A percentile compares a stretch with the other conserved stretches of the same genome.
phyloP scores from a whole-genome alignment of 2,888 invertebrate species.

The Cephus pulcher region DNA sequence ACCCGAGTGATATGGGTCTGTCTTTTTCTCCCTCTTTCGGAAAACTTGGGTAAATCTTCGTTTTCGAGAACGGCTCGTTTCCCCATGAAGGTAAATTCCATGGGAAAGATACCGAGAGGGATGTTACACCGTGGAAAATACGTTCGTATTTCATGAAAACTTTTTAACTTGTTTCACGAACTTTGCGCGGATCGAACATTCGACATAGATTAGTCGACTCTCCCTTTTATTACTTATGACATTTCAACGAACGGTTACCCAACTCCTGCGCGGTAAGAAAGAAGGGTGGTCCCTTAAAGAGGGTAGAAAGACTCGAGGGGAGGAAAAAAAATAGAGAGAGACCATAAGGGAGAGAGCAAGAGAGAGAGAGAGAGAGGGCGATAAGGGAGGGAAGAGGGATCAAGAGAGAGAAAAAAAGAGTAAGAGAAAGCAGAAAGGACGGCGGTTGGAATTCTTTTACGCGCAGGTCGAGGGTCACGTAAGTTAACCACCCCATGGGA shows the following conservation, averaged over 20 bases:
- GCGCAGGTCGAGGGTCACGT: conserved; percentile 26
- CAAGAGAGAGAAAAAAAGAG: conserved; percentile 9
- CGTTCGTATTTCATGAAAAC: not conserved
- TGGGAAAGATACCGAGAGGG: not conserved
- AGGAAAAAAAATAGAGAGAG: not conserved
- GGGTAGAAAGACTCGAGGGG: not conserved
- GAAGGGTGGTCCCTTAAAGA: conserved; percentile 1
- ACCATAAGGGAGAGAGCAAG: not conserved
- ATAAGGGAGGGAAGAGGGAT: not conserved
- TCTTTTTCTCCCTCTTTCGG: not conserved
- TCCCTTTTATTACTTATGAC: not conserved
- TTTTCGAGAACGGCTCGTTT: not conserved
- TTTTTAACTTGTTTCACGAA: not conserved
- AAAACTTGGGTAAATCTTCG: not conserved
- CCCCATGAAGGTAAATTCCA: not conserved
- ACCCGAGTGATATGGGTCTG: not conserved
- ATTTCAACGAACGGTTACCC: conserved; percentile 1
- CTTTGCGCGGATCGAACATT: not conserved
- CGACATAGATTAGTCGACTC: not conserved
- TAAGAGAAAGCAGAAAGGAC: not conserved
- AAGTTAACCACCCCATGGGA: conserved; percentile 20
- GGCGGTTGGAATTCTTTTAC: conserved; percentile 4
- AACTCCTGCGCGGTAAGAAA: not conserved
- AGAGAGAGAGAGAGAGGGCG: conserved; percentile 2
- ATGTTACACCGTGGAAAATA: not conserved